These are phyloP conservation scores for Vespertilio murinus DNA, from an alignment of 2,797 vertebrate genomes.

Conservation along the genomic window DNA sequence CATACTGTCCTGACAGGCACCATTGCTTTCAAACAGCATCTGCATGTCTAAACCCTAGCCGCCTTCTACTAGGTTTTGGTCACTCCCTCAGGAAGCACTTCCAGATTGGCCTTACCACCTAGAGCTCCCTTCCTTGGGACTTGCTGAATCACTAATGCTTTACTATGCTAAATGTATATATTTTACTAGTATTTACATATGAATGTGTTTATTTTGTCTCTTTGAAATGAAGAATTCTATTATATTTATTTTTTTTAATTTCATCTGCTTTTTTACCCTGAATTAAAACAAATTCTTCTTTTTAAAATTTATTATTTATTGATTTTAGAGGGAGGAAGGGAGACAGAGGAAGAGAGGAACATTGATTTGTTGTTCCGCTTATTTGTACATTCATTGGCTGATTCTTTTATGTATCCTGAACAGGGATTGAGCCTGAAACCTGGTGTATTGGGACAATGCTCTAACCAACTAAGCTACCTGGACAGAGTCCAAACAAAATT, in stretches of 20 bases:
- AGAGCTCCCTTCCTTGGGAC: neutral
- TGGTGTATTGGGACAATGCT: neutral
- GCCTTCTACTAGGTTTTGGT: neutral
- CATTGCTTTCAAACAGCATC: neutral
- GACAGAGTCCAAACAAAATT: neutral
- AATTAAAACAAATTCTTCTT: neutral
- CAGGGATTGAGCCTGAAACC: neutral
- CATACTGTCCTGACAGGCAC: no score
- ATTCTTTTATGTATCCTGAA: neutral
- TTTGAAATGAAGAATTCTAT: constrained; percentile 8
- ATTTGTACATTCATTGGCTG: neutral
- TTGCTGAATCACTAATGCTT: neutral
- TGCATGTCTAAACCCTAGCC: neutral
- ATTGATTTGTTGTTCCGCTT: neutral
- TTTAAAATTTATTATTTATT: neutral
- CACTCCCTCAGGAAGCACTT: neutral
- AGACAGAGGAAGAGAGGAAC: no score
- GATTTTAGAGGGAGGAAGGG: neutral
- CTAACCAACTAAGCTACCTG: neutral
- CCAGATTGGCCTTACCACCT: neutral
- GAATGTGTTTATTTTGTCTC: neutral
- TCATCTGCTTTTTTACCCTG: constrained; percentile 6
- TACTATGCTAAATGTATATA: neutral
- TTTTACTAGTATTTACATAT: neutral
- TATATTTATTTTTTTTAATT: neutral